These are phyloP conservation scores for Latrodectus elegans DNA, from an alignment of 2,888 invertebrate species.

Conservation along the genomic window DNA sequence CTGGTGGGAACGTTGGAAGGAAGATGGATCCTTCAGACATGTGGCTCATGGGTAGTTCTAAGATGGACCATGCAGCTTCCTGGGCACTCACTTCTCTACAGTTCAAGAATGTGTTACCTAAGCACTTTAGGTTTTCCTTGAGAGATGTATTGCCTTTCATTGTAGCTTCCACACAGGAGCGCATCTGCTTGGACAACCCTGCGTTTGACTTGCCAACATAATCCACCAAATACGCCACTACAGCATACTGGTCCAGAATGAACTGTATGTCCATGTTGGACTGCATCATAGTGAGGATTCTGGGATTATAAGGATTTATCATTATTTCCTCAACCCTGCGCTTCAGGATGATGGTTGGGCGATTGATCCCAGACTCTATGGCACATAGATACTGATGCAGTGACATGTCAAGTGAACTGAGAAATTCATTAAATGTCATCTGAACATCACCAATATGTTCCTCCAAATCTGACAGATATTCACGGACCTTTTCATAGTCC, in stretches of 20 bases:
- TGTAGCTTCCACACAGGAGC: constrained; percentile 71
- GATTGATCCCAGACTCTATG: constrained; percentile 27
- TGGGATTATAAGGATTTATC: constrained; percentile 72
- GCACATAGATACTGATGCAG: constrained; percentile 19
- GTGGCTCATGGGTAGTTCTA: constrained; percentile 71
- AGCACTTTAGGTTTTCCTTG: constrained; percentile 65
- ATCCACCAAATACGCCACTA: constrained; percentile 72
- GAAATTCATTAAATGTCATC: not conserved
- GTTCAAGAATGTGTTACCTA: constrained; percentile 72
- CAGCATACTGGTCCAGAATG: constrained; percentile 73
- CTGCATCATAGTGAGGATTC: constrained; percentile 71
- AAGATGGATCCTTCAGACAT: constrained; percentile 69
- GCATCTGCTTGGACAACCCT: constrained; percentile 61
- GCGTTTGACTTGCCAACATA: constrained; percentile 69
- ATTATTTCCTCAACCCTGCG: constrained; percentile 66
- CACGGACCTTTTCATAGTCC: not conserved
- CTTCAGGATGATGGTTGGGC: constrained; percentile 70
- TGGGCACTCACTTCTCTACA: constrained; percentile 72
- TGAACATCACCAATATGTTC: not conserved
- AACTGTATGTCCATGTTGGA: constrained; percentile 75
- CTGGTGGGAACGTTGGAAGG: constrained; percentile 71
- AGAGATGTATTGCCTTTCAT: constrained; percentile 71
- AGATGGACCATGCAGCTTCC: constrained; percentile 71
- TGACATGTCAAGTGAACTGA: not conserved
- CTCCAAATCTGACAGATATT: not conserved